Percentiles rank a stretch among this genome's conserved stretches.
These are phyloP conservation scores for Acanthurus lineatus DNA, from an alignment of 2,797 vertebrate species.

Conservation along the genomic window DNA sequence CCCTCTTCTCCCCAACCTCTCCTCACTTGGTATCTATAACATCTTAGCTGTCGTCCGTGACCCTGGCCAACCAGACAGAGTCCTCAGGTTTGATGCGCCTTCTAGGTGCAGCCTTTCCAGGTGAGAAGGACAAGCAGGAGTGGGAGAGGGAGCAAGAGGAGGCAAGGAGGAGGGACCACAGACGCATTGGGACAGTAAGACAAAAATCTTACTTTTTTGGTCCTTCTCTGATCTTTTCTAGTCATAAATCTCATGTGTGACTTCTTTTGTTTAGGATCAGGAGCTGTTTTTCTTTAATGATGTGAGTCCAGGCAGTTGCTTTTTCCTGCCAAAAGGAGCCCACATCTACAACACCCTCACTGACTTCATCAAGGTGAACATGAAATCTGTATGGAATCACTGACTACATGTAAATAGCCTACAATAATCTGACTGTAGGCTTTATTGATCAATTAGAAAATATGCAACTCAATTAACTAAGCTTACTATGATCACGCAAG, in stretches of 20 bases:
- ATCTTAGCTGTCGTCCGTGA: constrained; percentile 81
- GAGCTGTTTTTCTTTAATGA: constrained; percentile 95
- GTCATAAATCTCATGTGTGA: too few relatives aligned
- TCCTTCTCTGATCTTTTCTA: too few relatives aligned
- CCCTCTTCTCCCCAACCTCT: neutral
- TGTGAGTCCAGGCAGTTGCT: constrained; percentile 95
- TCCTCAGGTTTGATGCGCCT: constrained; percentile 84
- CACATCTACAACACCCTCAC: constrained; percentile 92
- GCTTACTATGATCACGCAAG: constrained; percentile 22
- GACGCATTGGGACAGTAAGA: constrained; percentile 90
- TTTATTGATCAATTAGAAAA: neutral
- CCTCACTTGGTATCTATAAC: neutral
- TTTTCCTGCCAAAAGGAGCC: constrained; percentile 94
- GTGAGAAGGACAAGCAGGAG: constrained; percentile 67
- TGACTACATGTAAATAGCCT: neutral
- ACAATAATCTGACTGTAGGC: neutral
- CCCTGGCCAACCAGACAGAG: constrained; percentile 69
- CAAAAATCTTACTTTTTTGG: neutral
- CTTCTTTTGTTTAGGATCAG: constrained; percentile 85
- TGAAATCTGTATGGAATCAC: neutral
- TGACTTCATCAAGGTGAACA: constrained; percentile 90
- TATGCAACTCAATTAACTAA: neutral
- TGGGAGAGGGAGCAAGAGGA: constrained; percentile 90
- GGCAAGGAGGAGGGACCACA: constrained; percentile 88
- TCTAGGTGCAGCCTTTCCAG: constrained; percentile 90